Evolutionary conservation across 2,888 invertebrate species (phyloP).

Genomic region (Phymatocera aterrima): DNA sequence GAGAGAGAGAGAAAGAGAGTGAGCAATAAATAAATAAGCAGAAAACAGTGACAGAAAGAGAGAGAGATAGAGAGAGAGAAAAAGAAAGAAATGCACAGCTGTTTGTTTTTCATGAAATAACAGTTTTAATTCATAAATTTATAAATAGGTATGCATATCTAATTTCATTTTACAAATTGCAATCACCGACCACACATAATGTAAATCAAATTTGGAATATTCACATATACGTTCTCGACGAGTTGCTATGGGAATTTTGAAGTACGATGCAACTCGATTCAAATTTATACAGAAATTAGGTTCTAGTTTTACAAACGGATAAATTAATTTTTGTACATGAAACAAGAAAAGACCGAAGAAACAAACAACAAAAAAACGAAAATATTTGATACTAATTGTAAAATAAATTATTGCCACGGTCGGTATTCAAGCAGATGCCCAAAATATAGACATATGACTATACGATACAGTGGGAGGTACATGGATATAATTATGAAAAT

Average conservation of each 20-base stretch:
- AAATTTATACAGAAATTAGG: conserved; percentile 10
- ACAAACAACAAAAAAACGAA: not conserved
- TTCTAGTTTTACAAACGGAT: conserved; percentile 2
- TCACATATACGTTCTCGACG: conserved; percentile 40
- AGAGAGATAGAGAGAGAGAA: not conserved
- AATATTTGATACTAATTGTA: not conserved
- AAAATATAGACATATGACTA: not conserved
- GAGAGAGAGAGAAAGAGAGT: not conserved
- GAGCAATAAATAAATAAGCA: not conserved
- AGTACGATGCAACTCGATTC: conserved; percentile 38
- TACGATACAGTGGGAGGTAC: not conserved
- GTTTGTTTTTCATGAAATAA: conserved; percentile 64
- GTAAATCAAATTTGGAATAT: conserved; percentile 39
- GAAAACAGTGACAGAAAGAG: not conserved
- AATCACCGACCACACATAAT: conserved; percentile 50
- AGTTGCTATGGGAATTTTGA: conserved; percentile 15
- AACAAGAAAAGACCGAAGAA: not conserved
- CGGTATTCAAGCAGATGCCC: not conserved
- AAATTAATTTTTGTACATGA: not conserved
- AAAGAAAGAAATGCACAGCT: conserved; percentile 29
- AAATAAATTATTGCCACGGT: not conserved
- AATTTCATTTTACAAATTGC: conserved; percentile 69
- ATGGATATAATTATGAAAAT: not conserved
- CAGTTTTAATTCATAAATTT: conserved; percentile 68
- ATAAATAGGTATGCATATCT: conserved; percentile 69